Percentiles rank a stretch among this genome's conserved stretches.
phyloP scores from a whole-genome alignment of 2,888 invertebrate genomes.

The Protonemura montana region DNA sequence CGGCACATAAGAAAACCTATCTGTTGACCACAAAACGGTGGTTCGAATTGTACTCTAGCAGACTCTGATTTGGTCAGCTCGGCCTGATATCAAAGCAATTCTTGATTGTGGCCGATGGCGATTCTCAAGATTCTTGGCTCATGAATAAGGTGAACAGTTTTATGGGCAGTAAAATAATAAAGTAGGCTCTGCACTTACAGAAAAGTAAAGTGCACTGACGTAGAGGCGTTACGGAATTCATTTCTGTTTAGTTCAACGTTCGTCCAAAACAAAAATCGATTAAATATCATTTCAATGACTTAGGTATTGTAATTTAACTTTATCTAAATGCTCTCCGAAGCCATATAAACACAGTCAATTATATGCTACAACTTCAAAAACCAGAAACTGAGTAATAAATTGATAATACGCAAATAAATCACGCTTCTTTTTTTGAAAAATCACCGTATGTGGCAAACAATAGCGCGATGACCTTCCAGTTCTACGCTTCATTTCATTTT shows the following conservation, averaged over 20 bases:
- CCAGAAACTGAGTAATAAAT: neutral
- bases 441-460: too few relatives aligned
- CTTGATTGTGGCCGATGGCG: neutral
- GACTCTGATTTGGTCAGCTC: neutral
- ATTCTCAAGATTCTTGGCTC: neutral
- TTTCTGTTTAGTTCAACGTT: neutral
- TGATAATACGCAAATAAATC: neutral
- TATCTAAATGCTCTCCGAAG: too few relatives aligned
- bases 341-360: too few relatives aligned
- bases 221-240: neutral
- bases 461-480: too few relatives aligned
- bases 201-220: neutral
- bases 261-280: neutral
- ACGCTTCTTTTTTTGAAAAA: neutral
- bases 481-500: too few relatives aligned
- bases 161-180: neutral
- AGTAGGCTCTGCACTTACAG: neutral
- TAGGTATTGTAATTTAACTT: neutral
- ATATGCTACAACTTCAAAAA: neutral
- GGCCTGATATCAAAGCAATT: neutral
- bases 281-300: neutral
- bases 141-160: too few relatives aligned
- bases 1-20: neutral
- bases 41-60: neutral
- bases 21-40: neutral